phyloP scores from a whole-genome alignment of 2,797 vertebrate genomes.

The Psittacula derbiana region DNA sequence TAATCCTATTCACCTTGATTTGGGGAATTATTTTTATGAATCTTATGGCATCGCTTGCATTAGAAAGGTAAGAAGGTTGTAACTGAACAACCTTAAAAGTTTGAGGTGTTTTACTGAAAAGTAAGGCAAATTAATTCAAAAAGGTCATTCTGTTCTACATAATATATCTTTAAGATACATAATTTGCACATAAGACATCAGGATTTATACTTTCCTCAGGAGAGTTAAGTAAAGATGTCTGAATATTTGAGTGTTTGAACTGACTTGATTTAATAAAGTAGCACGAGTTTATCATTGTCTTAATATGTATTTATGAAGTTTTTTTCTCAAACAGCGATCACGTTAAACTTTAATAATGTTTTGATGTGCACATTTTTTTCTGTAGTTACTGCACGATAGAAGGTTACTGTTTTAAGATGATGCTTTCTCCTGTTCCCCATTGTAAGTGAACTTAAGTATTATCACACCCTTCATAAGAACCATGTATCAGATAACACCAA shows the following conservation, averaged over 20 bases:
- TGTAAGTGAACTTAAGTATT: not conserved
- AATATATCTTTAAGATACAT: not conserved
- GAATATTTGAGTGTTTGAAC: not conserved
- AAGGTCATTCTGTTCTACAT: not conserved
- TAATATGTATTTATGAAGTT: not conserved
- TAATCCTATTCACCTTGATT: not conserved
- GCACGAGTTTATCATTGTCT: not conserved
- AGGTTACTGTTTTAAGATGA: not conserved
- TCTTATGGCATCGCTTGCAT: not conserved
- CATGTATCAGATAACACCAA: not conserved
- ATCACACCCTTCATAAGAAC: not conserved
- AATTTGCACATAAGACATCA: not conserved
- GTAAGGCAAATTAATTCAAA: not conserved
- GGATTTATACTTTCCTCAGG: not conserved
- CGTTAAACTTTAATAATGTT: not conserved
- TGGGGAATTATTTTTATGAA: not conserved
- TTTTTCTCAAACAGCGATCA: not conserved
- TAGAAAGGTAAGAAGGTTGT: not conserved
- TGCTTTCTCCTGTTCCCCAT: not conserved
- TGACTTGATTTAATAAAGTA: not conserved
- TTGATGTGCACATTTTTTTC: not conserved
- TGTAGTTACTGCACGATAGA: not conserved
- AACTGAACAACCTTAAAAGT: not conserved
- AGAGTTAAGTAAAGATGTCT: not conserved
- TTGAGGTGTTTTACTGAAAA: not conserved